These are phyloP conservation scores for Pachyrhynchus sulphureomaculatus DNA, from an alignment of 1,140 invertebrate genomes.

Conservation along the genomic window DNA sequence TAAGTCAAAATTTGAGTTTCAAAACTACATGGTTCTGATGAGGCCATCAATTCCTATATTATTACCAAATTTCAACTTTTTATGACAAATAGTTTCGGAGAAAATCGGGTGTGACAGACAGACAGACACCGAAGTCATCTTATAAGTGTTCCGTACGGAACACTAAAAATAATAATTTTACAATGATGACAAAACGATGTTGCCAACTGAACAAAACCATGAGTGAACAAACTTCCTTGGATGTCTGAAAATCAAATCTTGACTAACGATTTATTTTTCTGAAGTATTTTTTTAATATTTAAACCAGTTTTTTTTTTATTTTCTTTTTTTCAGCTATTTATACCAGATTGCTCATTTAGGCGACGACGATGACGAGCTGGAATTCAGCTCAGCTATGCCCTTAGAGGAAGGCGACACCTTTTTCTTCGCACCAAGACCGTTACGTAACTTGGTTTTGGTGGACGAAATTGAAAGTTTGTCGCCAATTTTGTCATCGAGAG, in stretches of 20 bases:
- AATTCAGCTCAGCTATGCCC: constrained; percentile 98
- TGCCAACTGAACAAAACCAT: constrained; percentile 4
- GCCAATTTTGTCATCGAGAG: constrained; percentile 86
- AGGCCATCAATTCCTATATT: no score
- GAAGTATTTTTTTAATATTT: not conserved
- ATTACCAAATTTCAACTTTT: no score
- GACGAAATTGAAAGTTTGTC: constrained; percentile 98
- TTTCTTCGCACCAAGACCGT: constrained; percentile 92
- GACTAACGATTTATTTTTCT: not conserved
- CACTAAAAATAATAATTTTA: no score
- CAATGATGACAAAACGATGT: constrained; percentile 8
- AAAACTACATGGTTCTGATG: no score
- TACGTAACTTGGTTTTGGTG: constrained; percentile 95
- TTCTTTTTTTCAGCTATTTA: constrained; percentile 70
- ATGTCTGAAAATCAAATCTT: not conserved
- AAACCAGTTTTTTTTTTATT: not conserved
- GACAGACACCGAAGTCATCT: no score
- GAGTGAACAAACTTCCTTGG: constrained; percentile 9
- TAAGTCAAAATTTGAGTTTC: no score
- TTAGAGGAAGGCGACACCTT: constrained; percentile 98
- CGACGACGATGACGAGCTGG: constrained; percentile 98
- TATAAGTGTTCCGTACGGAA: no score
- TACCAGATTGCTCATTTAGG: constrained; percentile 99
- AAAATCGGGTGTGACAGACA: no score
- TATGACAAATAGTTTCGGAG: no score